Base-by-base conservation (phyloP, 2,888 invertebrate species). In the Neria commutata region DNA sequence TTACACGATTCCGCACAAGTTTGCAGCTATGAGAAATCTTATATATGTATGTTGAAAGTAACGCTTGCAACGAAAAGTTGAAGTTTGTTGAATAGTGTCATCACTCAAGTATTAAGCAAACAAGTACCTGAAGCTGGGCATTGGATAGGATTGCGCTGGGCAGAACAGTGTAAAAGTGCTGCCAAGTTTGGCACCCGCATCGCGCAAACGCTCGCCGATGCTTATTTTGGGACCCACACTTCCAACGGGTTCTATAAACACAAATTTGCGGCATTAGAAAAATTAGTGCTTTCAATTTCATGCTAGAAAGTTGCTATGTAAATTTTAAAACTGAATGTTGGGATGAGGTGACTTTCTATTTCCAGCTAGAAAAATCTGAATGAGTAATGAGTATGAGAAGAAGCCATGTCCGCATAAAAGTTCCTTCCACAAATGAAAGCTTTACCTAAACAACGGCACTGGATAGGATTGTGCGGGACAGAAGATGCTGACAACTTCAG, bases 381-480 rank as follows among this genome's bases (percentile, higher is more conserved):
- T n/a, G n/a, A n/a, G n/a, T n/a, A n/a, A n/a, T n/a, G n/a, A n/a
- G n/a, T n/a, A n/a, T n/a, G n/a, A n/a, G 6, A 29, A 25, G 23
- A 19, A 17, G 46, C 33, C 10, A 33, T 14, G 33, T 8, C 33
- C 8, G 14, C 14, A 10, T 33, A 8, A 46, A 19, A 46, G 23
- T 40, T 40, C n/a, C 11, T 29, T 11, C 5, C 5, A 29, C 4
- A 5, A 37, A 5, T 37, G 37, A 37, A n/a, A n/a, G n/a, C 8
- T 55, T 71, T 67, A 91, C 89, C 89, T 88, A 86, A 88, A 87
- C 68, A 85, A 79, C 71, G 91, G 90, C 72, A 89, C 87, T 56
- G 90, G 90, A 82, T 86, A 91, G 23, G 88, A 89, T 81, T 90
- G 90, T 21, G 90, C 89, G 54, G 89, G 90, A 79, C 91, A 91